These are phyloP conservation scores for Anticlea derivata DNA, from an alignment of 2,888 invertebrate genomes.

Conservation along the genomic window DNA sequence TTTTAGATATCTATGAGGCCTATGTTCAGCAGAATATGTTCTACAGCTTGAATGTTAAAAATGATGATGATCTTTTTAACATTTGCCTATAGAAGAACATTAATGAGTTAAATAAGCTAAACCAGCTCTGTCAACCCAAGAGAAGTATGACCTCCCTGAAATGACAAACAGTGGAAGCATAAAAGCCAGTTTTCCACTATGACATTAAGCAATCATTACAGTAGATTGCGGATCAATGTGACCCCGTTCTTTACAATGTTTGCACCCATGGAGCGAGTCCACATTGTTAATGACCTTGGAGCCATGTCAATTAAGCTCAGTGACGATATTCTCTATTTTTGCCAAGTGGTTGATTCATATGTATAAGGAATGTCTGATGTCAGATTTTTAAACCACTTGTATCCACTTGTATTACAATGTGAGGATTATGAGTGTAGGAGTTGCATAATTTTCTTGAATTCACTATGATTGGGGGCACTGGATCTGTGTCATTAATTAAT, in stretches of 20 bases:
- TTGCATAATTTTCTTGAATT: slow-evolving; percentile 27
- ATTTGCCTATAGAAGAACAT: too few relatives aligned
- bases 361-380: slow-evolving; percentile 57
- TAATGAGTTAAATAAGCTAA: too few relatives aligned
- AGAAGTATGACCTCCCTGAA: too few relatives aligned
- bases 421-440: slow-evolving; percentile 19
- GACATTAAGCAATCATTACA: slow-evolving; percentile 30
- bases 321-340: slow-evolving; percentile 57
- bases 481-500: slow-evolving; percentile 1
- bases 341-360: slow-evolving; percentile 53
- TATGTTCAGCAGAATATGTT: too few relatives aligned
- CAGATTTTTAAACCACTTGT: slow-evolving; percentile 49
- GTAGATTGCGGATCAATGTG: slow-evolving; percentile 25
- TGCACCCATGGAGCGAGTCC: slow-evolving; percentile 20
- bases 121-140: too few relatives aligned
- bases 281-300: slow-evolving; percentile 45
- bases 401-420: too few relatives aligned
- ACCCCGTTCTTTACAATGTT: slow-evolving; percentile 30
- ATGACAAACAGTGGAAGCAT: slow-evolving; percentile 12
- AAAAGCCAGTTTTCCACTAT: slow-evolving; percentile 8
- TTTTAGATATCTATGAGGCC: too few relatives aligned
- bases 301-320: slow-evolving; percentile 54
- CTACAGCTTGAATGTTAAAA: too few relatives aligned
- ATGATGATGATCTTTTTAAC: too few relatives aligned
- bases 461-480: slow-evolving; percentile 11